Percentiles rank a stretch among this genome's conserved stretches.
Conservation (phyloP, 1,140 invertebrate genomes). For the Pogonognathellus flavescens region DNA sequence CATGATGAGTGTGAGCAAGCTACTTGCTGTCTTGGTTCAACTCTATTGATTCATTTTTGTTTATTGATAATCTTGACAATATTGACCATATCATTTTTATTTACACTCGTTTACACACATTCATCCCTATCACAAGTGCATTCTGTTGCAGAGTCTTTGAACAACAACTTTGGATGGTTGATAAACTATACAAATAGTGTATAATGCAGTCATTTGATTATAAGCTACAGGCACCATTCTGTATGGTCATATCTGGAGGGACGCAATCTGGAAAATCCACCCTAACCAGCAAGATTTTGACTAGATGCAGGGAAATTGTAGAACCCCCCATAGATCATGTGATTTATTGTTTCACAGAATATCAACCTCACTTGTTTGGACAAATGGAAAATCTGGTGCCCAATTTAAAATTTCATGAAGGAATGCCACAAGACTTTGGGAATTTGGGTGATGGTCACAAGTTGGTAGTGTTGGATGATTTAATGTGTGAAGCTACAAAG, state of each 20-base stretch:
- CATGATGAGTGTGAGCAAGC: no score
- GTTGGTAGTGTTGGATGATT: neutral
- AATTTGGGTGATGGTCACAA: neutral
- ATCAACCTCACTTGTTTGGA: neutral
- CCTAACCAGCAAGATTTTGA: neutral
- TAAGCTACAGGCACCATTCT: neutral
- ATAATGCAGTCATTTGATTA: neutral
- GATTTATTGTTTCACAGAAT: neutral
- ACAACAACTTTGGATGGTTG: no score
- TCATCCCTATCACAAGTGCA: no score
- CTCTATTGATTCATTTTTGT: no score
- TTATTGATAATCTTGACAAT: no score
- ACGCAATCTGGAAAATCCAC: constrained; percentile 4
- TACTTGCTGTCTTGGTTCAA: no score
- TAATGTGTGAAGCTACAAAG: no score
- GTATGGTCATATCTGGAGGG: neutral
- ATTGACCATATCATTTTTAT: no score
- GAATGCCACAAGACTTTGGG: neutral
- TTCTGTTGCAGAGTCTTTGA: no score
- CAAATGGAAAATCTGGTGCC: neutral
- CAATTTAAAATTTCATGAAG: neutral
- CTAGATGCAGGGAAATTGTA: neutral
- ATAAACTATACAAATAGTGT: no score
- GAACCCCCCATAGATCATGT: neutral
- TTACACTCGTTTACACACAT: no score